Percentiles rank a stretch among this genome's conserved stretches.
These are phyloP conservation scores for Drosophila borealis DNA, from an alignment of 2,888 invertebrate genomes.

Conservation along the genomic window DNA sequence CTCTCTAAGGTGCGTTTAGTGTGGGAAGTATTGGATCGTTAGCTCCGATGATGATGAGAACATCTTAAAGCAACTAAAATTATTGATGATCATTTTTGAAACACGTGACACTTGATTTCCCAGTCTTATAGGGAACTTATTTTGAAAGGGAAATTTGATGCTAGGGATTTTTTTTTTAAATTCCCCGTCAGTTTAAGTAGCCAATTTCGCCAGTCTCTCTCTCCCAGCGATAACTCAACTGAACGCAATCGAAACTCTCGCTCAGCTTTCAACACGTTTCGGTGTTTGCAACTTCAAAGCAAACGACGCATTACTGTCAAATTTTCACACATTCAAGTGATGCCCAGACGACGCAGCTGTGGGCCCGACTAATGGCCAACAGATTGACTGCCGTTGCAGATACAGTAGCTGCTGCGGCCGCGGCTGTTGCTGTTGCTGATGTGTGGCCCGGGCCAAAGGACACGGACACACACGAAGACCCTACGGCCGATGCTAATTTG, in stretches of 20 bases:
- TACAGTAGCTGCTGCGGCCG: constrained; percentile 54
- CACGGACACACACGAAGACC: constrained; percentile 68
- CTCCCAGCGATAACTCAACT: constrained; percentile 27
- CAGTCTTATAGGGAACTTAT: neutral
- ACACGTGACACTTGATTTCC: neutral
- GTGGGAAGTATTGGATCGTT: constrained; percentile 30
- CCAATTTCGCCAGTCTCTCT: constrained; percentile 24
- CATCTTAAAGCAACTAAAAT: neutral
- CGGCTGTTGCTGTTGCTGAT: constrained; percentile 14
- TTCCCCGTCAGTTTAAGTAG: constrained; percentile 9
- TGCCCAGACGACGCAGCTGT: constrained; percentile 16
- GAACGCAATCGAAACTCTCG: constrained; percentile 25
- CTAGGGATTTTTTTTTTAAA: neutral
- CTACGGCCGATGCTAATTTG: constrained; percentile 75
- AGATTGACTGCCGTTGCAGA: constrained; percentile 42
- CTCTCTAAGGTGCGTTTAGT: constrained; percentile 10
- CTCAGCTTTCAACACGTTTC: constrained; percentile 48
- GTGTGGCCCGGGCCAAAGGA: constrained; percentile 67
- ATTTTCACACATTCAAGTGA: constrained; percentile 71
- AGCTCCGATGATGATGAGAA: constrained; percentile 14
- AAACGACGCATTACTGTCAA: constrained; percentile 64
- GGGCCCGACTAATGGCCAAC: constrained; percentile 56
- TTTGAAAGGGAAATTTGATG: neutral
- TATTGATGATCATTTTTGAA: neutral
- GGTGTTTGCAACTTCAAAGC: constrained; percentile 64